Percentiles rank a stretch among this genome's conserved stretches.
Conservation (phyloP, 2,888 invertebrate genomes). For the Machimus atricapillus region DNA sequence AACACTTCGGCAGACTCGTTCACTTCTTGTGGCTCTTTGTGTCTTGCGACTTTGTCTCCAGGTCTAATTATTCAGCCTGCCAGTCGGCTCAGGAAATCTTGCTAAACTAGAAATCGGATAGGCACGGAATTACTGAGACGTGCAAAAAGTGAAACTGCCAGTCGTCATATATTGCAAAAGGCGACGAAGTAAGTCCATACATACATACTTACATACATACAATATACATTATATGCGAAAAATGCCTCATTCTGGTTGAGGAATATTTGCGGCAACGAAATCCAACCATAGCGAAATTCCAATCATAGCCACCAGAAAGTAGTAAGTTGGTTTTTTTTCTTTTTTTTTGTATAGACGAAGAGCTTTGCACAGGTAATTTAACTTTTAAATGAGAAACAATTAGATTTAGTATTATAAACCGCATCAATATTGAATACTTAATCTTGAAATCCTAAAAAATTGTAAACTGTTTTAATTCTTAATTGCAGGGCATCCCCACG, state of each 20-base stretch:
- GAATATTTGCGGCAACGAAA: not conserved
- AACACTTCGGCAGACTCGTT: not conserved
- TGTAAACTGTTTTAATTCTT: too few relatives aligned
- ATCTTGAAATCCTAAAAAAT: too few relatives aligned
- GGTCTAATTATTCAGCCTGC: conserved; percentile 1
- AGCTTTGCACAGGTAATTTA: too few relatives aligned
- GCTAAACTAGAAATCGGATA: conserved; percentile 19
- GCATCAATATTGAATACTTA: too few relatives aligned
- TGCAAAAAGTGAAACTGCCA: not conserved
- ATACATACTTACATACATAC: not conserved
- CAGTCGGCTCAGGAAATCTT: conserved; percentile 11
- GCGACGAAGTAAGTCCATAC: not conserved
- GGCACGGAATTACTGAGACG: conserved; percentile 1
- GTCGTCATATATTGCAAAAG: not conserved
- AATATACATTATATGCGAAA: not conserved
- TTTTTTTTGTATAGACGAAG: too few relatives aligned
- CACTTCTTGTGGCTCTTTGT: not conserved
- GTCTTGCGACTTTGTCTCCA: not conserved
- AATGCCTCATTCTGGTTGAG: not conserved
- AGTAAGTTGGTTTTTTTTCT: too few relatives aligned
- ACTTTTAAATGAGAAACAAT: too few relatives aligned
- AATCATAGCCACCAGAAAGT: not conserved
- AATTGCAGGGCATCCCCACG: too few relatives aligned
- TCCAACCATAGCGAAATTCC: not conserved
- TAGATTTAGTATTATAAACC: too few relatives aligned